Base-by-base conservation (phyloP, 2,888 invertebrate species). In the Perithous albicinctus region DNA sequence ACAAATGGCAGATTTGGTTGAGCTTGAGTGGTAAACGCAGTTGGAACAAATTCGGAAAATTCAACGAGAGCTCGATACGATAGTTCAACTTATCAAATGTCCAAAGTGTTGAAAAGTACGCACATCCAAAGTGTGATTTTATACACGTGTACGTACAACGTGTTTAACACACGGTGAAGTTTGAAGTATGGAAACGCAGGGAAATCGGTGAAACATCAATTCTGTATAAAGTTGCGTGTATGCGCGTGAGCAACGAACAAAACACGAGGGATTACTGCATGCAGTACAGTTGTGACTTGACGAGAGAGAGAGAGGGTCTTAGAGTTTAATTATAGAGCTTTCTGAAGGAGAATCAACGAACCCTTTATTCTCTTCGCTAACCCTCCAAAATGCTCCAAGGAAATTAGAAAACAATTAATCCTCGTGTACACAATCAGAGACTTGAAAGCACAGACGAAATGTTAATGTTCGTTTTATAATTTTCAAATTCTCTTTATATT, bases 321-420 rank as follows among this genome's bases (percentile, higher is more conserved):
- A 32, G 12, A 59, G 59, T 59, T 59, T 59, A 64, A 64, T 64
- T 64, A 46, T 64, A 46, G 43, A 43, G 41, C 26, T 26, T 64
- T 64, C 29, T 8, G 64, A 43, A 64, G 26, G 46, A 64, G 64
- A 64, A 43, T 43, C n/a, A 64, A 29, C 64, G 64, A 64, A 29
- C 64, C 43, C 41, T 64, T 64, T 29, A 29, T 43, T 64, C 15
- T 64, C 38, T 59, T 59, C 59, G 59, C 59, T 59, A 32, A n/a
- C 32, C 32, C 59, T 59, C 18, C 59, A 18, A 59, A 59, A 35
- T 59, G 59, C 59, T 15, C 32, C 6, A 18, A 59, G 32, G 20
- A n/a, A 29, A 32, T 46, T 18, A 2, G 10, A 66, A 15, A 5
- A 43, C n/a, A 43, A n/a, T 15, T n/a, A 43, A n/a, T n/a, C n/a